These are phyloP conservation scores for Doryteuthis pealeii DNA, from an alignment of 1,140 invertebrate genomes.

Conservation along the genomic window DNA sequence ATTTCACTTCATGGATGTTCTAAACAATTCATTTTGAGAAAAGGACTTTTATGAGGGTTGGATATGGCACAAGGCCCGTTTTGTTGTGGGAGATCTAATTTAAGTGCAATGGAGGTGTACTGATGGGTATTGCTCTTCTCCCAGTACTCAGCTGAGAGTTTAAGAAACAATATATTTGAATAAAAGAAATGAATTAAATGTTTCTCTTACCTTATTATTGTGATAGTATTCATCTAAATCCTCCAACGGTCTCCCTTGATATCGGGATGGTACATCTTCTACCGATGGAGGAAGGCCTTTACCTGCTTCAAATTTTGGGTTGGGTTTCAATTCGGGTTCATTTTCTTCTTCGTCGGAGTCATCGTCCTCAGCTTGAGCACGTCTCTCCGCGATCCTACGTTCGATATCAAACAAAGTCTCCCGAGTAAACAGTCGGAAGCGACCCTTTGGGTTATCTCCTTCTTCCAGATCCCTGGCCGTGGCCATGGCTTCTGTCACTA, in stretches of 20 bases:
- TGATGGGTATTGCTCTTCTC: too few species aligned
- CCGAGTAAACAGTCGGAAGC: conserved; percentile 94
- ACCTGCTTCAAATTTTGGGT: conserved; percentile 54
- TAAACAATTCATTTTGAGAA: too few species aligned
- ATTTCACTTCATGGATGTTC: too few species aligned
- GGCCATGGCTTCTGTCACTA: not conserved
- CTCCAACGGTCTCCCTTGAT: conserved; percentile 53
- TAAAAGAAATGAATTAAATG: too few species aligned
- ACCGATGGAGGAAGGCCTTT: conserved; percentile 53
- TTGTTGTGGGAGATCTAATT: too few species aligned
- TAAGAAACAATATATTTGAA: too few species aligned
- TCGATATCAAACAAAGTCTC: conserved; percentile 93
- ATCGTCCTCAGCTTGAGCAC: conserved; percentile 35
- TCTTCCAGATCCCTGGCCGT: conserved; percentile 8
- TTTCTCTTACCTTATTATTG: conserved; percentile 49
- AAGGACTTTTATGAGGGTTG: too few species aligned
- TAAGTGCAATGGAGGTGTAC: too few species aligned
- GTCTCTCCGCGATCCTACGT: conserved; percentile 63
- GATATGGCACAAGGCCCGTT: too few species aligned
- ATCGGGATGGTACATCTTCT: conserved; percentile 47
- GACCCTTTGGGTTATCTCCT: conserved; percentile 28
- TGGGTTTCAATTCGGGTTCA: conserved; percentile 45
- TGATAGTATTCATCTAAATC: conserved; percentile 59
- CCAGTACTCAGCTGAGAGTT: too few species aligned
- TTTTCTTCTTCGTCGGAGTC: conserved; percentile 42